Evolutionary conservation across 2,888 invertebrate genomes (phyloP).

Genomic region (Kuschelorhynchus macadamiae): DNA sequence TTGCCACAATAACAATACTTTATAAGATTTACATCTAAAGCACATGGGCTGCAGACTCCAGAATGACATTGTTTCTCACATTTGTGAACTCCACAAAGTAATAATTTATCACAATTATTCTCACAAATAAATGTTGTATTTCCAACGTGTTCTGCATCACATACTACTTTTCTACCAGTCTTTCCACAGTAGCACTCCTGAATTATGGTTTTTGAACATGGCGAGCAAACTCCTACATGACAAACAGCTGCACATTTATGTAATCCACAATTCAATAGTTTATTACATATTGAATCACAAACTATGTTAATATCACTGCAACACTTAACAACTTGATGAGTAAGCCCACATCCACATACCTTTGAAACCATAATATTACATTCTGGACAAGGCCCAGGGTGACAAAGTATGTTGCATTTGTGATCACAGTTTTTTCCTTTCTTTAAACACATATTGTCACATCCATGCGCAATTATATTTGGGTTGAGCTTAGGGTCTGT

Average conservation of each 20-base stretch:
- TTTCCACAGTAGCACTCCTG: slow-evolving; percentile 84
- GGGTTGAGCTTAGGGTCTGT: slow-evolving; percentile 83
- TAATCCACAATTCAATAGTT: slow-evolving; percentile 80
- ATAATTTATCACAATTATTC: slow-evolving; percentile 73
- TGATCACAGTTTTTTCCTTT: slow-evolving; percentile 73
- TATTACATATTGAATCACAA: slow-evolving; percentile 83
- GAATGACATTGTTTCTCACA: slow-evolving; percentile 75
- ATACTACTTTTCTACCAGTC: slow-evolving; percentile 74
- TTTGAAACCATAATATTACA: slow-evolving; percentile 80
- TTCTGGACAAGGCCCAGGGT: slow-evolving; percentile 95
- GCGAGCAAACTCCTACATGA: slow-evolving; percentile 83
- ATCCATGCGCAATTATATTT: slow-evolving; percentile 88
- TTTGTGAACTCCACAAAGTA: slow-evolving; percentile 80
- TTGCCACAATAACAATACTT: slow-evolving; percentile 85
- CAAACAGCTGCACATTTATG: slow-evolving; percentile 84
- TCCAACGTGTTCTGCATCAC: slow-evolving; percentile 72
- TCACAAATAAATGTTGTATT: slow-evolving; percentile 74
- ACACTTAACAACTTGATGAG: slow-evolving; percentile 79
- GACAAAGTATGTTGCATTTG: slow-evolving; percentile 86
- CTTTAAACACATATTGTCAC: slow-evolving; percentile 88
- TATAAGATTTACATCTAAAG: slow-evolving; percentile 74
- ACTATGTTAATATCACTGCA: slow-evolving; percentile 79
- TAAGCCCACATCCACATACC: slow-evolving; percentile 83
- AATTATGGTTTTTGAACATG: slow-evolving; percentile 77
- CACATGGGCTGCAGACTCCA: slow-evolving; percentile 78